Evolutionary conservation across 2,113 vertebrate genomes (phyloP).

Genomic region (Laticauda laticaudata): DNA sequence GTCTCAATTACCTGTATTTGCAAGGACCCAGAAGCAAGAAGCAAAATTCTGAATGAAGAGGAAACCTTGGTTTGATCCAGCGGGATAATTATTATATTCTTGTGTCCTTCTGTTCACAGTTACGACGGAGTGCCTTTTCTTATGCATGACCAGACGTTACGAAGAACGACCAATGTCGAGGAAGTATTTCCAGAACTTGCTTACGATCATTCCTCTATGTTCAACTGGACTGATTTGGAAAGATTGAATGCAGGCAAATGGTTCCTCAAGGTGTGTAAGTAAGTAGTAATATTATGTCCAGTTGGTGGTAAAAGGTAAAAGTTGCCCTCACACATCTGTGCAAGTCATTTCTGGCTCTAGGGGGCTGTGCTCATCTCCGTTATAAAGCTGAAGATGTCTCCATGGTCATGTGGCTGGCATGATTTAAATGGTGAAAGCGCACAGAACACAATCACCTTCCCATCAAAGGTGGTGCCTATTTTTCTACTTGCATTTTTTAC

Average conservation of each 20-base stretch:
- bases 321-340: no score
- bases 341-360: no score
- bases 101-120: conserved; percentile 61
- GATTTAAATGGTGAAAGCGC: no score
- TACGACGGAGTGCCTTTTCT: conserved; percentile 91
- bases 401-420: no score
- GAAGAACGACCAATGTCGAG: conserved; percentile 86
- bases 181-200: conserved; percentile 78
- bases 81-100: neutral
- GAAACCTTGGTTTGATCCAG: neutral
- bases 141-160: conserved; percentile 85
- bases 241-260: conserved; percentile 90
- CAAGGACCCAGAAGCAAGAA: neutral
- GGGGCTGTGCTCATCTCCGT: no score
- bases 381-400: no score
- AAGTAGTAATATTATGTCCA: neutral
- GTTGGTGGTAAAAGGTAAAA: neutral
- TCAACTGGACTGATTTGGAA: conserved; percentile 93
- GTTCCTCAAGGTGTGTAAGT: conserved; percentile 83
- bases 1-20: neutral
- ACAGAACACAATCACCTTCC: no score
- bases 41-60: neutral
- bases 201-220: conserved; percentile 77
- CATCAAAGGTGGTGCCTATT: no score
- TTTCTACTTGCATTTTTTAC: no score